phyloP scores from a whole-genome alignment of 2,113 vertebrate species.

The Megaceryle maxima region DNA sequence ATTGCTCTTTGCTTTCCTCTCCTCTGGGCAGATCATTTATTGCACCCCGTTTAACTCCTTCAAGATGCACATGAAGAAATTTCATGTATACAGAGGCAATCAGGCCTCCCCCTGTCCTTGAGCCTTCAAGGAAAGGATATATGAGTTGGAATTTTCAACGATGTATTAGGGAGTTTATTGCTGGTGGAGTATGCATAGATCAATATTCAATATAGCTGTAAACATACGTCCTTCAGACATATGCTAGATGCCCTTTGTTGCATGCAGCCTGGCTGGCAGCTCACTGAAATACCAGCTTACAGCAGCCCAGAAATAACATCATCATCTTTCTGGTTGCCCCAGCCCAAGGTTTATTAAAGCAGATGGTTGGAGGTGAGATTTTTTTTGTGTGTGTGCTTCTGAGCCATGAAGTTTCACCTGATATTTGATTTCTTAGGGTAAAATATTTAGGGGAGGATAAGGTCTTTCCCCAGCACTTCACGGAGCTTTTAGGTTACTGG shows the following conservation, averaged over 20 bases:
- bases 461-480: neutral
- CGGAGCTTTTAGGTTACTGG: neutral
- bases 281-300: neutral
- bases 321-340: neutral
- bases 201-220: conserved; percentile 50
- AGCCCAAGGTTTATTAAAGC: neutral
- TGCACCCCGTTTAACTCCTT: neutral
- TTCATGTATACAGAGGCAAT: neutral
- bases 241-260: neutral
- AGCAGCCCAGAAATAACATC: neutral
- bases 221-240: neutral
- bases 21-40: neutral
- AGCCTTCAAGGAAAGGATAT: neutral
- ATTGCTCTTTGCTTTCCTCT: neutral
- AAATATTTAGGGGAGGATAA: neutral
- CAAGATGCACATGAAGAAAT: neutral
- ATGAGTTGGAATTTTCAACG: neutral
- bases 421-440: neutral
- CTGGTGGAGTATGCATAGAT: conserved; percentile 31
- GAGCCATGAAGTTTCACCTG: neutral
- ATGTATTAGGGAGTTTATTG: conserved; percentile 12
- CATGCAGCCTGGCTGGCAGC: neutral
- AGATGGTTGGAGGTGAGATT: neutral
- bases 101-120: neutral
- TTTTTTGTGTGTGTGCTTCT: neutral